These are phyloP conservation scores for Tadarida brasiliensis DNA, from an alignment of 2,797 vertebrate species.

Conservation along the genomic window DNA sequence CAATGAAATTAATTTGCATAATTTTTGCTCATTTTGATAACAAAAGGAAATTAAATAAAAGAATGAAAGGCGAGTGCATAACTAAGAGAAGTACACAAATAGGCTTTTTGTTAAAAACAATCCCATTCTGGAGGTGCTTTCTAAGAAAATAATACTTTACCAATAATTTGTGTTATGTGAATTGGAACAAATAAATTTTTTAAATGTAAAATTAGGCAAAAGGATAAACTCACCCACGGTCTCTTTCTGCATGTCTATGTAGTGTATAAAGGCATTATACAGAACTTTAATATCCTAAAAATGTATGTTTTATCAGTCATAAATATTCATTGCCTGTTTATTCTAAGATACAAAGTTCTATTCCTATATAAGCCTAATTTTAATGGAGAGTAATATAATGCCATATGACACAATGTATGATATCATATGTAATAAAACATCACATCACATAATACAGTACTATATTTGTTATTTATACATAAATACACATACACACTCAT, in stretches of 20 bases:
- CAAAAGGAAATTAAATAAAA: not conserved
- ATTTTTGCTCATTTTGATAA: constrained; percentile 8
- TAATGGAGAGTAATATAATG: not conserved
- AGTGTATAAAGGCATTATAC: not conserved
- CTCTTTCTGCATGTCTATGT: not conserved
- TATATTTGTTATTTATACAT: not conserved
- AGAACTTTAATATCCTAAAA: not conserved
- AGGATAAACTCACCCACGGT: not conserved
- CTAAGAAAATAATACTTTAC: not conserved
- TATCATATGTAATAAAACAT: not conserved
- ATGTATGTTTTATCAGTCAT: not conserved
- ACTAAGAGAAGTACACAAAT: not conserved
- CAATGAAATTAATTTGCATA: not conserved
- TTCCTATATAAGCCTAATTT: not conserved
- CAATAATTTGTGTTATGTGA: not conserved
- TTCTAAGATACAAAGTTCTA: not conserved
- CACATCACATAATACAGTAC: not conserved
- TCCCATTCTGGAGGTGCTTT: not conserved
- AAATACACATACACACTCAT: not conserved
- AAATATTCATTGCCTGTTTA: not conserved
- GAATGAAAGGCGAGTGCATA: not conserved
- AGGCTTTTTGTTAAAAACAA: not conserved
- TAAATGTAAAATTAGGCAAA: not conserved
- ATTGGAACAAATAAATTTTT: not conserved
- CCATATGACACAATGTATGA: not conserved